Percentiles rank a stretch among this genome's conserved stretches.
phyloP scores from a whole-genome alignment of 2,888 invertebrate species.

The Drosophila atroscutellata region DNA sequence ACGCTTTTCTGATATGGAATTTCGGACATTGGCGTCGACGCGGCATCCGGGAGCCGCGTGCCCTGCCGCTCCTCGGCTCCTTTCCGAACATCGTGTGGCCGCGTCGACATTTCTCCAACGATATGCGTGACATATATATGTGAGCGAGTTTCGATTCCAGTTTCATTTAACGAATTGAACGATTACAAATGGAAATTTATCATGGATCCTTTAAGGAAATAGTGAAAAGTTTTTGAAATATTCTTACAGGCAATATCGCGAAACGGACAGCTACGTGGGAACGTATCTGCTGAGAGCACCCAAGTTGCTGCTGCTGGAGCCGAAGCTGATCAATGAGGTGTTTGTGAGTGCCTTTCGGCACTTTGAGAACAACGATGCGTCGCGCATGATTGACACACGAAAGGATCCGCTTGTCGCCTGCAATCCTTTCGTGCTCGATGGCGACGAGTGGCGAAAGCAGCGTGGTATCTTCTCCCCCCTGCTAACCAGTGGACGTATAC shows the following conservation, averaged over 20 bases:
- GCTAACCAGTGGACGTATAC: conserved; percentile 86
- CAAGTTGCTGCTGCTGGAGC: conserved; percentile 83
- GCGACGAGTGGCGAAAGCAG: conserved; percentile 86
- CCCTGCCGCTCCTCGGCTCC: conserved; percentile 83
- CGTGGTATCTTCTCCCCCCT: conserved; percentile 86
- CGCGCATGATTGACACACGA: conserved; percentile 79
- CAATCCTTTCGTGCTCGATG: conserved; percentile 86
- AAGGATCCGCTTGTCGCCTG: conserved; percentile 85
- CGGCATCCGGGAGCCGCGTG: conserved; percentile 82
- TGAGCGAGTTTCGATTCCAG: conserved; percentile 48
- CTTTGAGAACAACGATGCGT: conserved; percentile 83
- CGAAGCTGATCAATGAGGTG: conserved; percentile 83
- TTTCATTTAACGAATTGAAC: neutral
- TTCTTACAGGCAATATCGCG: conserved; percentile 71
- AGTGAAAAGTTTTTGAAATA: neutral
- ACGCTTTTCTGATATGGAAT: conserved; percentile 79
- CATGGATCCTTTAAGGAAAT: neutral
- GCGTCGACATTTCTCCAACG: conserved; percentile 81
- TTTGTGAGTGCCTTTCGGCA: conserved; percentile 85
- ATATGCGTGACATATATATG: conserved; percentile 85
- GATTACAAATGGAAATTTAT: neutral
- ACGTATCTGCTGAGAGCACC: conserved; percentile 83
- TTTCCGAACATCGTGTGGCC: conserved; percentile 78
- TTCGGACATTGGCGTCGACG: conserved; percentile 84
- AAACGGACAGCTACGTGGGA: conserved; percentile 83